phyloP scores from a whole-genome alignment of 2,797 vertebrate genomes.

The Paratrypauchen microcephalus region DNA sequence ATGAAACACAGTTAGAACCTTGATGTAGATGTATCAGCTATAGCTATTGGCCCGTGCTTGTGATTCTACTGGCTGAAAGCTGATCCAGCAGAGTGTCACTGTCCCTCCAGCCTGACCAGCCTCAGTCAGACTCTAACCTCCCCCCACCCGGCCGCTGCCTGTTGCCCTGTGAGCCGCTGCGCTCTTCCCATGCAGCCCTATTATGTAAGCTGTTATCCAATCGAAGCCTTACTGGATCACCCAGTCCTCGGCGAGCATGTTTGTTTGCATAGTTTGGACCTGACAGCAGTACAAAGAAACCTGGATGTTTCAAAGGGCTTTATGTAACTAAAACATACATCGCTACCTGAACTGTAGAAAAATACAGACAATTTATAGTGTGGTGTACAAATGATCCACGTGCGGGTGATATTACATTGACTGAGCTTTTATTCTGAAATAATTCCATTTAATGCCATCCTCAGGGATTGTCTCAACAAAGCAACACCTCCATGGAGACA shows the following conservation, averaged over 20 bases:
- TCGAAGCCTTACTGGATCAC: conserved; percentile 64
- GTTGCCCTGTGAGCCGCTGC: conserved; percentile 55
- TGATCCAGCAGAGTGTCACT: conserved; percentile 22
- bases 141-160: conserved; percentile 49
- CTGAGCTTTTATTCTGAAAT: conserved; percentile 31
- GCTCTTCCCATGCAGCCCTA: conserved; percentile 64
- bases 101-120: conserved; percentile 32
- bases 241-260: conserved; percentile 62
- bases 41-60: not conserved
- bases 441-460: too few species aligned
- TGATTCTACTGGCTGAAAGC: conserved; percentile 21
- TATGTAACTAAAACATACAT: conserved; percentile 59
- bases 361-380: conserved; percentile 14
- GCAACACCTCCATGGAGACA: too few species aligned
- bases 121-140: conserved; percentile 38
- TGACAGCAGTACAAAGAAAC: conserved; percentile 65
- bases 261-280: conserved; percentile 69
- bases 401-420: conserved; percentile 28
- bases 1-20: too few species aligned
- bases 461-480: too few species aligned
- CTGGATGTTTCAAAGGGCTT: conserved; percentile 57
- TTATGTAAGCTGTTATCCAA: conserved; percentile 79
- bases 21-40: not conserved
- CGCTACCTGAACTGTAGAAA: conserved; percentile 42
- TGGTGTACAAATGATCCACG: conserved; percentile 22